Conservation (phyloP, 2,113 vertebrate genomes). For the Amia ocellicauda region DNA sequence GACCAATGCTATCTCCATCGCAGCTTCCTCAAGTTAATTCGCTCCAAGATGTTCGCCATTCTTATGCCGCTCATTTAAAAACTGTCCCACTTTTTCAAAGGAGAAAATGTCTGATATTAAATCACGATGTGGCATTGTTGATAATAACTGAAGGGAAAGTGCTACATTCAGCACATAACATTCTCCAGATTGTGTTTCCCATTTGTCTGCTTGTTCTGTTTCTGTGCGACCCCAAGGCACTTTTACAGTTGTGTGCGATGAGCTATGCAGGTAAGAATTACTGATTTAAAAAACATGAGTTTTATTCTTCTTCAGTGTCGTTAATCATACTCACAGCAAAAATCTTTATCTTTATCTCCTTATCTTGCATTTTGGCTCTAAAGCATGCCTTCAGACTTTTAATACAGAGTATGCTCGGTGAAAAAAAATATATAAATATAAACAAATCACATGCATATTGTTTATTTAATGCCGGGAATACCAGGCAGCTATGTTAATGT, state of each 20-base stretch:
- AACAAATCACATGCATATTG: constrained; percentile 34
- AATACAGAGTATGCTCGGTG: constrained; percentile 7
- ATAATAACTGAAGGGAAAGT: neutral
- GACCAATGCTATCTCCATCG: neutral
- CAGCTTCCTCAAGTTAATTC: neutral
- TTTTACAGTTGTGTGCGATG: neutral
- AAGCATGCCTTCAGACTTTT: constrained; percentile 19
- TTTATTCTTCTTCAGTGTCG: constrained; percentile 30
- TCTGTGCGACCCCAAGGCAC: neutral
- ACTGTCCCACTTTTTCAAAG: neutral
- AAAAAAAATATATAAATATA: constrained; percentile 36
- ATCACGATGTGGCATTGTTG: neutral
- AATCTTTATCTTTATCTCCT: neutral
- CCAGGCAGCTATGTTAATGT: constrained; percentile 32
- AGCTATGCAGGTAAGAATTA: neutral
- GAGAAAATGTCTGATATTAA: neutral
- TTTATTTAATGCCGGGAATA: constrained; percentile 22
- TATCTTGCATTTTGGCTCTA: constrained; percentile 6
- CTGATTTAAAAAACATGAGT: constrained; percentile 28
- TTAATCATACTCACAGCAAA: constrained; percentile 19
- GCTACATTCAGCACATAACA: too few species aligned
- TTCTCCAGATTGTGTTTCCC: too few species aligned
- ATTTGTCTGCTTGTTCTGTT: neutral
- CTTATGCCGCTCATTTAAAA: neutral
- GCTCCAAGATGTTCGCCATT: neutral